These are phyloP conservation scores for Megaceryle alcyon DNA, from an alignment of 2,797 vertebrate genomes.

Conservation along the genomic window DNA sequence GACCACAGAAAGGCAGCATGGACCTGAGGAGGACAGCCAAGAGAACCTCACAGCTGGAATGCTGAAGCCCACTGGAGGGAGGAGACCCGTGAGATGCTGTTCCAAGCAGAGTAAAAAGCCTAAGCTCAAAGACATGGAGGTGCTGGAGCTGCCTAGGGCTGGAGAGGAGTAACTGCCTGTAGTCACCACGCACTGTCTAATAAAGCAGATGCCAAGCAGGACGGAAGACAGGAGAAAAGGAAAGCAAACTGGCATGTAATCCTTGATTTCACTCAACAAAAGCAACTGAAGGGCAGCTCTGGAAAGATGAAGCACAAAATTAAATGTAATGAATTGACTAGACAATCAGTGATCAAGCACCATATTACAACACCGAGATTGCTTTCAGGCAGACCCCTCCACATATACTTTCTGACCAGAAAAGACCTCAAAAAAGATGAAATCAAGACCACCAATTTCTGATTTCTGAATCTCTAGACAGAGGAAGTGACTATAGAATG, in stretches of 20 bases:
- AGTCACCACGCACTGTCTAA: neutral
- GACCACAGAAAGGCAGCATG: neutral
- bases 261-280: slow-evolving; percentile 17
- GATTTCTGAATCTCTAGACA: neutral
- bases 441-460: neutral
- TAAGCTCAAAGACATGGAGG: neutral
- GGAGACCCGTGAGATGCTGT: neutral
- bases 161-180: neutral
- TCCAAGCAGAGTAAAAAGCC: neutral
- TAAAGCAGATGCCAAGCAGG: neutral
- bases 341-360: neutral
- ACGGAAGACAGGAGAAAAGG: neutral
- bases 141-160: neutral
- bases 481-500: neutral
- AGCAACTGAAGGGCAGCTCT: neutral
- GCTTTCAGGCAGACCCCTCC: neutral
- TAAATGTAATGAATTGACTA: neutral
- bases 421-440: neutral
- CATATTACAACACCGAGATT: neutral
- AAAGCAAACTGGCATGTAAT: neutral
- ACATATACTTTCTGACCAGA: neutral
- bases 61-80: neutral
- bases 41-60: neutral
- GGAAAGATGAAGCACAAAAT: neutral
- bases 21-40: neutral